Conservation (phyloP, 2,797 vertebrate species). For the Agapornis canus region DNA sequence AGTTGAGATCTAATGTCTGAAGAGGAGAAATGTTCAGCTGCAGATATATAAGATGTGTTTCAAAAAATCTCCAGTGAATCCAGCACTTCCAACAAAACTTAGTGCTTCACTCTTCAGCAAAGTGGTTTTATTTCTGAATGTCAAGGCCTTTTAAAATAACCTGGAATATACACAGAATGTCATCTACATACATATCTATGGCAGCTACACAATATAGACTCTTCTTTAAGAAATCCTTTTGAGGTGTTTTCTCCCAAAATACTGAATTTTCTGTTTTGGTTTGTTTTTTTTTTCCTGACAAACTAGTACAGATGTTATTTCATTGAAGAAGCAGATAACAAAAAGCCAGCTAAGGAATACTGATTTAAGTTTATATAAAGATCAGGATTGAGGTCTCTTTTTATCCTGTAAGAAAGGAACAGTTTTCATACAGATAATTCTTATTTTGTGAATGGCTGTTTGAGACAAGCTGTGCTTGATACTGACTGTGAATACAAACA, state of each 20-base stretch:
- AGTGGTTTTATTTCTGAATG: background rate
- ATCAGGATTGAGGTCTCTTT: background rate
- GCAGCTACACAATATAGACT: background rate
- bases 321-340: background rate
- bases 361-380: background rate
- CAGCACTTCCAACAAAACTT: background rate
- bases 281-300: background rate
- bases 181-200: background rate
- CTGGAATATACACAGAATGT: background rate
- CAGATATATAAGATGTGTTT: background rate
- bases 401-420: background rate
- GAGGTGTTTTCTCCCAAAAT: background rate
- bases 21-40: background rate
- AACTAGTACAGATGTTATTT: background rate
- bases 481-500: background rate
- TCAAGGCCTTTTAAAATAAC: background rate
- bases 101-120: background rate
- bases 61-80: background rate
- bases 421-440: background rate
- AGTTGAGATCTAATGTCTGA: background rate
- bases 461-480: background rate
- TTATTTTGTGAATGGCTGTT: background rate
- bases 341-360: background rate
- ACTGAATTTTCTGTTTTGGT: background rate
- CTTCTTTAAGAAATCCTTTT: background rate